A percentile compares a stretch with the other conserved stretches of the same genome.
These are phyloP conservation scores for Diachasma alloeum DNA, from an alignment of 1,140 invertebrate species.

Conservation along the genomic window DNA sequence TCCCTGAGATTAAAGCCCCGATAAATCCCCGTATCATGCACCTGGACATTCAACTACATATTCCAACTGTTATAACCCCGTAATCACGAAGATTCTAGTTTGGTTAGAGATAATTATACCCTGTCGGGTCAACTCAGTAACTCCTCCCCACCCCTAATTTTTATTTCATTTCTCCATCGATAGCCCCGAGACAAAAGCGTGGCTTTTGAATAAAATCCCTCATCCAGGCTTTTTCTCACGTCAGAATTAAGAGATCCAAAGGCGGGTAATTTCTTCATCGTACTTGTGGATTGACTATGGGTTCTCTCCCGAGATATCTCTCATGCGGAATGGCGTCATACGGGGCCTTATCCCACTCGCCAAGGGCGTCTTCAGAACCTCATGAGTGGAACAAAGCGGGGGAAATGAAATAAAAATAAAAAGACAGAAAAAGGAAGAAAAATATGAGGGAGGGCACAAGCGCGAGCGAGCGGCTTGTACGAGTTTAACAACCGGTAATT, in stretches of 20 bases:
- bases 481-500: conserved; percentile 59
- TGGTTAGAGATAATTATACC: conserved; percentile 59
- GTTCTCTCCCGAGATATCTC: not conserved
- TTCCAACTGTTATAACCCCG: conserved; percentile 36
- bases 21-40: conserved; percentile 32
- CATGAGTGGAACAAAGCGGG: not conserved
- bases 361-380: conserved; percentile 20
- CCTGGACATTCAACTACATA: conserved; percentile 38
- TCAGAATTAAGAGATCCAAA: conserved; percentile 61
- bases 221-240: conserved; percentile 43
- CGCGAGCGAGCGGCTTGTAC: conserved; percentile 35
- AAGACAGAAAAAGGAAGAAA: not conserved
- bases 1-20: conserved; percentile 28
- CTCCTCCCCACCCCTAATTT: not conserved
- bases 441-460: conserved; percentile 13
- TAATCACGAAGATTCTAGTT: conserved; percentile 63
- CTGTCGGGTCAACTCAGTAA: conserved; percentile 37
- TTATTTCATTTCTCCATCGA: conserved; percentile 12
- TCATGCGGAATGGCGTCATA: conserved; percentile 18
- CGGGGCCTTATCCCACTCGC: conserved; percentile 12
- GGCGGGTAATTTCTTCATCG: conserved; percentile 61
- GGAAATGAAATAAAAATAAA: not conserved
- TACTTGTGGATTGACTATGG: conserved; percentile 9
- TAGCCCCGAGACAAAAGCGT: not conserved
- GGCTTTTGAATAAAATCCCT: not conserved